Percentiles rank a stretch among this genome's conserved stretches.
Conservation (phyloP, 2,797 vertebrate genomes). For the Strix occidentalis region DNA sequence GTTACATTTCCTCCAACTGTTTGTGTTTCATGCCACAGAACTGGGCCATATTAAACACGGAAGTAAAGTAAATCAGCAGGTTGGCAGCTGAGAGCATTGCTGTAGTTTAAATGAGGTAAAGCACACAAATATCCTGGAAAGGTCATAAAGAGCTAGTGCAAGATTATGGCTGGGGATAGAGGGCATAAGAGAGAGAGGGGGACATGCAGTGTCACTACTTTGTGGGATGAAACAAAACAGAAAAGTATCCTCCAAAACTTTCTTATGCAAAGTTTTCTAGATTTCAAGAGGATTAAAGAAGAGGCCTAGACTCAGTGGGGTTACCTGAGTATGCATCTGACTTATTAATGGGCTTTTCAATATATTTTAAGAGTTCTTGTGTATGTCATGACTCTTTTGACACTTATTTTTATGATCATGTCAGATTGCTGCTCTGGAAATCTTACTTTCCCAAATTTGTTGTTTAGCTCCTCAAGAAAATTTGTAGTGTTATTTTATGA, state of each 20-base stretch:
- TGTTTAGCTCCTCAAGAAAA: background rate
- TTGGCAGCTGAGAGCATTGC: background rate
- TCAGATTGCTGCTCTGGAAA: background rate
- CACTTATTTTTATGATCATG: background rate
- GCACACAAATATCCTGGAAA: background rate
- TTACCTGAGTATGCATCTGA: background rate
- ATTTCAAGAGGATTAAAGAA: background rate
- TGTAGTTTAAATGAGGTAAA: background rate
- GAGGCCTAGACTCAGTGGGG: background rate
- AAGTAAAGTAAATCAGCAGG: background rate
- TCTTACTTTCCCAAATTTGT: background rate
- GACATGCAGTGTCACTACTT: background rate
- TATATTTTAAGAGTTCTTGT: background rate
- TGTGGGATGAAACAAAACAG: background rate
- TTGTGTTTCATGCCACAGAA: background rate
- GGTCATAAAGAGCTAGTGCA: accelerated
- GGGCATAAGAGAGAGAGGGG: background rate
- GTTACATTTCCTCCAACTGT: background rate
- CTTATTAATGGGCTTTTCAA: background rate
- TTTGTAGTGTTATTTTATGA: background rate
- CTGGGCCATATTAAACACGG: background rate
- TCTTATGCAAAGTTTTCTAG: background rate
- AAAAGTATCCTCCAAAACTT: background rate
- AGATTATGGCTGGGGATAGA: background rate
- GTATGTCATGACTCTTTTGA: background rate